These are phyloP conservation scores for Varanus komodoensis DNA, from an alignment of 2,113 vertebrate genomes.

Conservation along the genomic window DNA sequence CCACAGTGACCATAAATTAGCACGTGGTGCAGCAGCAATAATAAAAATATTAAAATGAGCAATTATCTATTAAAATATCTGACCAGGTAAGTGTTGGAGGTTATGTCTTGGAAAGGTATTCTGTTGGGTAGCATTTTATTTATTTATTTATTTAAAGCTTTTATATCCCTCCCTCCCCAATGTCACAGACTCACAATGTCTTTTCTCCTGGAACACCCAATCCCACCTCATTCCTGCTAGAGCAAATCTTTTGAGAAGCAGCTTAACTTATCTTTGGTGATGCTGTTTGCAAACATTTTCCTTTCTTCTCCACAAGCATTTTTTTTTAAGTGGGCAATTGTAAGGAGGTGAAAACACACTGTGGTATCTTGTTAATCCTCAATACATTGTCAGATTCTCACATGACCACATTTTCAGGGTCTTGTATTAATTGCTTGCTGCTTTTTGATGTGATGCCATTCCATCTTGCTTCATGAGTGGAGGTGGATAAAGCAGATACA, in stretches of 20 bases:
- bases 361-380: conserved; percentile 39
- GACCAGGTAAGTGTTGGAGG: not conserved
- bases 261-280: conserved; percentile 3
- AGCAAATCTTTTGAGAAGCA: conserved; percentile 24
- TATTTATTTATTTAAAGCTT: too few relatives aligned
- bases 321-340: not conserved
- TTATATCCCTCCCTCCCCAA: too few relatives aligned
- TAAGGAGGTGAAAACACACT: conserved; percentile 7
- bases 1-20: too few relatives aligned
- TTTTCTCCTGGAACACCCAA: not conserved
- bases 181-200: too few relatives aligned
- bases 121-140: not conserved
- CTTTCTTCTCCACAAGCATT: not conserved
- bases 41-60: too few relatives aligned
- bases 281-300: not conserved
- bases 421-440: conserved; percentile 40
- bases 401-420: not conserved
- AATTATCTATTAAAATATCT: too few relatives aligned
- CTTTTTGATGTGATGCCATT: conserved; percentile 28
- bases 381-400: not conserved
- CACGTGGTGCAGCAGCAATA: too few relatives aligned
- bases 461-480: not conserved
- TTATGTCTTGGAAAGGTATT: not conserved
- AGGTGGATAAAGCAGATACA: conserved; percentile 24
- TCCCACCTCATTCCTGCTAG: conserved; percentile 18